Evolutionary conservation across 2,113 vertebrate genomes (phyloP).

Genomic region (Corapipo altera): DNA sequence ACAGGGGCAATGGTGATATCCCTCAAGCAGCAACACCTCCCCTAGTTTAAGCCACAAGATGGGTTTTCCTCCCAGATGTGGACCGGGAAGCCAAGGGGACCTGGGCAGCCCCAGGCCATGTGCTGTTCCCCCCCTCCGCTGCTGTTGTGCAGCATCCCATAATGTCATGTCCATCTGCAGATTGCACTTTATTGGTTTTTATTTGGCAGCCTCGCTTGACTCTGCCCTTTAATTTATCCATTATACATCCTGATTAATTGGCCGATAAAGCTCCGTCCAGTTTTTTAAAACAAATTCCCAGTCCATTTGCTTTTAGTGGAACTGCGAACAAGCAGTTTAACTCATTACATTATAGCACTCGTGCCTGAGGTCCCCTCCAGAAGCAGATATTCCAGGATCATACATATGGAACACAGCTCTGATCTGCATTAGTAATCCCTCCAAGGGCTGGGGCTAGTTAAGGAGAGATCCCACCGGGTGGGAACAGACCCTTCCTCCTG

Average conservation of each 20-base stretch:
- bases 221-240: constrained; percentile 71
- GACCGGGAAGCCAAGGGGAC: background rate
- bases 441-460: background rate
- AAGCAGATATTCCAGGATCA: constrained; percentile 10
- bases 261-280: constrained; percentile 62
- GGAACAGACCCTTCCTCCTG: background rate
- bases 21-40: background rate
- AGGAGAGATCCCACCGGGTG: background rate
- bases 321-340: constrained; percentile 31
- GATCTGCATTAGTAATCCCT: background rate
- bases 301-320: constrained; percentile 64
- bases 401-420: constrained; percentile 8
- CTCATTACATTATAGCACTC: background rate
- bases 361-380: background rate
- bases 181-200: constrained; percentile 63
- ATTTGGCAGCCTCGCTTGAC: constrained; percentile 54
- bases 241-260: constrained; percentile 69
- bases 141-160: constrained; percentile 6
- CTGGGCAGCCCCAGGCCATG: accelerated
- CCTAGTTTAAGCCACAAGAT: no score
- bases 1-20: background rate
- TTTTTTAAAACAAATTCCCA: constrained; percentile 64
- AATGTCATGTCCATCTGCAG: constrained; percentile 49
- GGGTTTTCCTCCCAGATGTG: background rate
- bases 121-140: background rate